Base-by-base conservation (phyloP, 1,140 invertebrate species). In the Druon quercuslanigerum region DNA sequence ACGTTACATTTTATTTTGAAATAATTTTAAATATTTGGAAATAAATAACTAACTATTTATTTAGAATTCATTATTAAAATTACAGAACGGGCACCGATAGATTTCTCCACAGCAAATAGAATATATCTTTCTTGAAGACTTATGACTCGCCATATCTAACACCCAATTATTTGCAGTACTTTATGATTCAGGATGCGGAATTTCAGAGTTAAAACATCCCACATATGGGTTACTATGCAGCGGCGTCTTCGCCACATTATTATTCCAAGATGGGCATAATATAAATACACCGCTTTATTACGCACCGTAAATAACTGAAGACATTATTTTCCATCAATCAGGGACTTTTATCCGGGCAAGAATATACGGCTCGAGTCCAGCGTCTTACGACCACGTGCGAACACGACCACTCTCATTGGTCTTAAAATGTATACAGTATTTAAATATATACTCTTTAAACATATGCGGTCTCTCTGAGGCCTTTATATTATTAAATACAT, bases 271-370 rank as follows among this genome's bases (percentile, higher is more conserved):
- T 74, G 33, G 50, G 72, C 51, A 51, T 50, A n/a, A 19, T 73
- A 73, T 83, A 82, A 80, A 82, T 60, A 81, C 56, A 33, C 50
- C 74, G 75, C 75, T 85, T 83, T 81, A 85, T 82, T 80, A 66
- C 54, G 17, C 50, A 20, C 56, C 54, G 72, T 82, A 82, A 83
- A 85, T 78, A 78, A 71, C 19, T 51, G 25, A 73, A 19, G 74
- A 75, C 72, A 70, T 79, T 82, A 81, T 79, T 85, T 80, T 77
- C 72, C 74, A 82, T 82, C 66, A 78, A 78, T 81, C 78, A 73
- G 73, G 25, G 12, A 78, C 78, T 82, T 82, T 81, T 78, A 75
- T 73, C 74, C n/a, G 12, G 19, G 25, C 11, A 40, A 56, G 12
- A 60, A 33, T 33, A 60, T 56, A 60, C 56, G 3, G 33, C 9